phyloP scores from a whole-genome alignment of 2,113 vertebrate species.

The western clawed frog (Xenopus tropicalis) region UCB_Xtro_10.0 CM004445.2:13814001-13814500 shows the following conservation, averaged over 20 bases:
- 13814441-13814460: conserved; percentile 85
- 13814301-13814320: conserved; percentile 83
- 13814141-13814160: not conserved
- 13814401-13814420: conserved; percentile 82
- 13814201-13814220: conserved; percentile 66
- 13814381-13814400: conserved; percentile 82
- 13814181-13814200: conserved; percentile 61
- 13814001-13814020: too few species aligned
- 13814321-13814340: conserved; percentile 78
- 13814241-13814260: conserved; percentile 77
- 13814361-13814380: conserved; percentile 72
- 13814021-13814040: too few species aligned
- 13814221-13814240: conserved; percentile 71
- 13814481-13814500: conserved; percentile 86
- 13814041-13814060: too few species aligned
- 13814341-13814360: conserved; percentile 51
- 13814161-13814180: not conserved
- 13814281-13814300: conserved; percentile 82
- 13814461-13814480: conserved; percentile 85
- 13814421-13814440: conserved; percentile 84
- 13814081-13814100: too few species aligned
- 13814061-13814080: too few species aligned
- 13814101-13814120: not conserved
- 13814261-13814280: conserved; percentile 78
- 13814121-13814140: not conserved